phyloP scores from a whole-genome alignment of 1,140 invertebrate genomes.

The Lepidurus couesii region DNA sequence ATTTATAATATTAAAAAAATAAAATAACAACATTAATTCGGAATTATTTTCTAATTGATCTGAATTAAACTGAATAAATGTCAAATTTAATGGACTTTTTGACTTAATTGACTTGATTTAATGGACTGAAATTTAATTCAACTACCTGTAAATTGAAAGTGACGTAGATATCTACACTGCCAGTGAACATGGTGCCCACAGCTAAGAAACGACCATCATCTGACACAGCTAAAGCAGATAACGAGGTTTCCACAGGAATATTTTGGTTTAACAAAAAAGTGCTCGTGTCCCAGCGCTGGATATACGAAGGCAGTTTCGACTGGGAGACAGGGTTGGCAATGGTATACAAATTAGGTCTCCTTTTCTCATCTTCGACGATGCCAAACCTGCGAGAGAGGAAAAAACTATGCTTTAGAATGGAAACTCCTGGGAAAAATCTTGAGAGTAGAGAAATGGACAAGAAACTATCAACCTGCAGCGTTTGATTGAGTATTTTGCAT shows the following conservation, averaged over 20 bases:
- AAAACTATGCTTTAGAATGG: slow-evolving; percentile 21
- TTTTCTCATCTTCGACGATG: slow-evolving; percentile 57
- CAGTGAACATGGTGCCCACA: slow-evolving; percentile 86
- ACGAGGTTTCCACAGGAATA: slow-evolving; percentile 37
- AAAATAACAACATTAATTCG: not conserved
- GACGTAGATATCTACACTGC: slow-evolving; percentile 81
- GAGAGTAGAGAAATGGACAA: not conserved
- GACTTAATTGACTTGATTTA: too few relatives aligned
- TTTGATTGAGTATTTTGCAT: slow-evolving; percentile 74
- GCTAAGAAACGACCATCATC: slow-evolving; percentile 86
- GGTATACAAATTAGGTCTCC: slow-evolving; percentile 66
- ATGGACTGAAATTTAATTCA: too few relatives aligned
- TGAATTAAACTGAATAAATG: not conserved
- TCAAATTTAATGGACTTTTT: slow-evolving; percentile 8
- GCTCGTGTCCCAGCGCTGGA: slow-evolving; percentile 62
- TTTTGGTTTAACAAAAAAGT: slow-evolving; percentile 51
- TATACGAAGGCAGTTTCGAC: slow-evolving; percentile 48
- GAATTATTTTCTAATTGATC: too few relatives aligned
- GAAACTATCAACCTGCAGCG: slow-evolving; percentile 58
- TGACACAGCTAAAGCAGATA: slow-evolving; percentile 79
- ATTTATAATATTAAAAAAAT: slow-evolving; percentile 17
- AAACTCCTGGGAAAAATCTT: slow-evolving; percentile 24
- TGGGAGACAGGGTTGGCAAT: slow-evolving; percentile 70
- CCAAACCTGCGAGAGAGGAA: slow-evolving; percentile 56
- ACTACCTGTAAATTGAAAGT: slow-evolving; percentile 82